Percentiles rank a stretch among this genome's conserved stretches.
Conservation (phyloP, 2,888 invertebrate genomes). For the Tortricodes alternella region DNA sequence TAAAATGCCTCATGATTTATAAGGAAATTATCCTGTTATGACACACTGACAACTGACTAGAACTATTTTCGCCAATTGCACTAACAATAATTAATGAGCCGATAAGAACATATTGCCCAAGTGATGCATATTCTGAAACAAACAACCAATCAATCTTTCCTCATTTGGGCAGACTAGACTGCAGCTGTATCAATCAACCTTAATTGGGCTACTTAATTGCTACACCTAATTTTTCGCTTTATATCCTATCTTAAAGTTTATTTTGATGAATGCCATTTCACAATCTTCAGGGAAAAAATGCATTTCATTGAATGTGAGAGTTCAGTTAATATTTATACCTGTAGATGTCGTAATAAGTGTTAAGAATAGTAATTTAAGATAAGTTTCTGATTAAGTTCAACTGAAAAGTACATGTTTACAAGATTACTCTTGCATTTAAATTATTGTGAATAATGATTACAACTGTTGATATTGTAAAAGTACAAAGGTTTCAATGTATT, state of each 20-base stretch:
- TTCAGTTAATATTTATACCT: constrained; percentile 9
- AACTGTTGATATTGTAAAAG: constrained; percentile 38
- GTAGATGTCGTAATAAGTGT: constrained; percentile 17
- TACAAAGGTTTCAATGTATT: constrained; percentile 53
- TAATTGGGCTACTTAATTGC: background rate
- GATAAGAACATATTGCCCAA: background rate
- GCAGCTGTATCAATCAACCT: background rate
- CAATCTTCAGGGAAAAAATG: background rate
- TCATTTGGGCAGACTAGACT: too few relatives aligned
- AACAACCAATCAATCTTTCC: too few relatives aligned
- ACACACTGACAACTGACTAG: background rate
- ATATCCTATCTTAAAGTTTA: background rate
- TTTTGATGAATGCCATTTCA: too few relatives aligned
- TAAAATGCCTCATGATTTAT: too few relatives aligned
- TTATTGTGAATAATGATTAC: constrained; percentile 22
- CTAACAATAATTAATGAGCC: background rate
- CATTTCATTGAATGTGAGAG: constrained; percentile 6
- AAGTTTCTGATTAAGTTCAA: constrained; percentile 24
- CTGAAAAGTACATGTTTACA: constrained; percentile 17
- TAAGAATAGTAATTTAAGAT: constrained; percentile 11
- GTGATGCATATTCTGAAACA: too few relatives aligned
- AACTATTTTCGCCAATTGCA: background rate
- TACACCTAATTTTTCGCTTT: background rate
- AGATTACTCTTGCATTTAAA: constrained; percentile 28
- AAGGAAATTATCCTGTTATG: background rate